These are phyloP conservation scores for Erpetoichthys calabaricus DNA, from an alignment of 2,797 vertebrate genomes.

Conservation along the genomic window DNA sequence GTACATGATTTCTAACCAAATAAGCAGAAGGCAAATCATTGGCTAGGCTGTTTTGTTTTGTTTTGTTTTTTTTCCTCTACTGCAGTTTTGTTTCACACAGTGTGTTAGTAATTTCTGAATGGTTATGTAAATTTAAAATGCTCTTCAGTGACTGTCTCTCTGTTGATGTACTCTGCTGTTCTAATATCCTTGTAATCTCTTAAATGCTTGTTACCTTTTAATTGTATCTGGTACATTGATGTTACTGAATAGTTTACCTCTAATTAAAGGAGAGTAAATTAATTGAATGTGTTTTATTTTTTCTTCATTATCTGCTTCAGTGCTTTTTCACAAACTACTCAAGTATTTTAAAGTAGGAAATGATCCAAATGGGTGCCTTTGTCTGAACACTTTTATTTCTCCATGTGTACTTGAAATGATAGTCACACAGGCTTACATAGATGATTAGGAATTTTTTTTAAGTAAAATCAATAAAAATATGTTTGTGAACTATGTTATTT, in stretches of 20 bases:
- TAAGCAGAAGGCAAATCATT: no score
- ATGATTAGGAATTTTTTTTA: no score
- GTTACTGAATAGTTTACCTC: conserved; percentile 34
- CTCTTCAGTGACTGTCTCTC: conserved; percentile 13
- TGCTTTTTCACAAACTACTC: no score
- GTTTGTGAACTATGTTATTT: no score
- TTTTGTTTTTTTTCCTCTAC: neutral
- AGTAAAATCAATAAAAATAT: no score
- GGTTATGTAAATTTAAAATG: neutral
- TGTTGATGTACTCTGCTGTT: conserved; percentile 7
- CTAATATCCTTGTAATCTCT: conserved; percentile 2
- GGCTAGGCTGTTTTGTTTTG: no score
- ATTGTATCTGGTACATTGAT: conserved; percentile 18
- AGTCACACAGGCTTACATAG: no score
- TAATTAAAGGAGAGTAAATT: conserved; percentile 38
- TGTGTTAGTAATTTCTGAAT: neutral
- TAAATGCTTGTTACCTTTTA: conserved; percentile 8
- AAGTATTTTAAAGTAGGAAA: no score
- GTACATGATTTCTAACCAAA: neutral
- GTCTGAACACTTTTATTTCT: no score
- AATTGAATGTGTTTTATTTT: conserved; percentile 5
- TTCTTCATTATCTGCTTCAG: neutral
- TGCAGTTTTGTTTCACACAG: neutral
- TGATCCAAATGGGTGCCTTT: no score
- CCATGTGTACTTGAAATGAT: no score